phyloP scores from a whole-genome alignment of 2,797 vertebrate genomes.

The Rhadinocentrus ornatus region DNA sequence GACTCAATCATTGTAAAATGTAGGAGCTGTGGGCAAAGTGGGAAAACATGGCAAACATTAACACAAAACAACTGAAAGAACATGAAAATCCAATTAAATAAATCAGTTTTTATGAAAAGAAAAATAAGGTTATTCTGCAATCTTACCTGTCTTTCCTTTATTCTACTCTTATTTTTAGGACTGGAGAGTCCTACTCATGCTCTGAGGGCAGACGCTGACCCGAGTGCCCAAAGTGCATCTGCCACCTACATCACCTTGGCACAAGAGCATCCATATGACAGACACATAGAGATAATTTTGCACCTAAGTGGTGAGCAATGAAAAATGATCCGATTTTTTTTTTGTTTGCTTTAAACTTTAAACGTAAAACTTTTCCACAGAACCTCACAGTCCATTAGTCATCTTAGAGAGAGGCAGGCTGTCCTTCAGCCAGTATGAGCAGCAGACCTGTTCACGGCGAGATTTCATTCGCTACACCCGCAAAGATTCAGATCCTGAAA shows the following conservation, averaged over 20 bases:
- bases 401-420: slow-evolving; percentile 90
- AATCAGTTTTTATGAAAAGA: too few species aligned
- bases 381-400: slow-evolving; percentile 92
- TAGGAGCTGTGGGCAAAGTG: slow-evolving; percentile 6
- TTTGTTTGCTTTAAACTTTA: not conserved
- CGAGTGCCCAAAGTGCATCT: slow-evolving; percentile 91
- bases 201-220: slow-evolving; percentile 92
- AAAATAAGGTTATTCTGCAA: not conserved
- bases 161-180: slow-evolving; percentile 75
- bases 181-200: slow-evolving; percentile 95
- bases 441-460: slow-evolving; percentile 85
- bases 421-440: slow-evolving; percentile 89
- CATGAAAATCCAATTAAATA: not conserved
- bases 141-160: not conserved
- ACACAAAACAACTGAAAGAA: not conserved
- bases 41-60: not conserved
- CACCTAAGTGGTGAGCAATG: slow-evolving; percentile 90
- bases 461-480: slow-evolving; percentile 87
- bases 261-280: slow-evolving; percentile 90
- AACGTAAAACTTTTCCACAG: slow-evolving; percentile 67
- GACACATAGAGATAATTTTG: slow-evolving; percentile 93
- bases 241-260: slow-evolving; percentile 94
- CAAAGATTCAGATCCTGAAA: slow-evolving; percentile 88
- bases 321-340: not conserved
- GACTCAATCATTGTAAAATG: slow-evolving; percentile 19